A percentile compares a stretch with the other conserved stretches of the same genome.
phyloP scores from a whole-genome alignment of 2,888 invertebrate species.

The Pogonocherus hispidulus region DNA sequence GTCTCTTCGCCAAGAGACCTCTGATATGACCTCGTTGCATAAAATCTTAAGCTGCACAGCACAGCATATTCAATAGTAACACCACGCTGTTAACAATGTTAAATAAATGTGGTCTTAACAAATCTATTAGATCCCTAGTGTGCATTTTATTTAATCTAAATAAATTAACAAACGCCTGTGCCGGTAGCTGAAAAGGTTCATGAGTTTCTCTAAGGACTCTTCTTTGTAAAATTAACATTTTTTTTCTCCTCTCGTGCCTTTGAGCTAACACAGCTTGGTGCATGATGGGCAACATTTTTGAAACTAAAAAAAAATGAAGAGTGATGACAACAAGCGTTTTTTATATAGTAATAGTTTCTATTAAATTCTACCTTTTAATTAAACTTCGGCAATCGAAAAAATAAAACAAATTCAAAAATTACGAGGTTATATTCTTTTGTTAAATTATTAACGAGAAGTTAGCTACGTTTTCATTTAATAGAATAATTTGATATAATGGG shows the following conservation, averaged over 20 bases:
- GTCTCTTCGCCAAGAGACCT: neutral
- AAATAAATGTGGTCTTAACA: neutral
- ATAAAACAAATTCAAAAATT: neutral
- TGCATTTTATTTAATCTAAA: no score
- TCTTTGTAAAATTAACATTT: neutral
- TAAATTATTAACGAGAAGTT: neutral
- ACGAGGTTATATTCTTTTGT: neutral
- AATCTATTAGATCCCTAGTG: neutral
- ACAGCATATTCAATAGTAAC: neutral
- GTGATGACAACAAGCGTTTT: neutral
- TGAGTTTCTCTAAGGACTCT: neutral
- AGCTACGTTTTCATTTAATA: neutral
- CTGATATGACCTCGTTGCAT: neutral
- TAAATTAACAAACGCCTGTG: no score
- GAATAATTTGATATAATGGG: neutral
- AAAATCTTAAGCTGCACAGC: constrained; percentile 3
- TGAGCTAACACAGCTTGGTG: neutral
- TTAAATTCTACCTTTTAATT: neutral
- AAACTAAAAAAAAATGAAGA: neutral
- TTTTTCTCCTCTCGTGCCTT: neutral
- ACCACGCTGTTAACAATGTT: neutral
- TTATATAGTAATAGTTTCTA: neutral
- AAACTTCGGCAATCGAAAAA: neutral
- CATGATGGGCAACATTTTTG: neutral
- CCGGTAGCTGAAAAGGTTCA: no score